Conservation (phyloP, 2,113 vertebrate genomes). For the Notiomystis cincta region DNA sequence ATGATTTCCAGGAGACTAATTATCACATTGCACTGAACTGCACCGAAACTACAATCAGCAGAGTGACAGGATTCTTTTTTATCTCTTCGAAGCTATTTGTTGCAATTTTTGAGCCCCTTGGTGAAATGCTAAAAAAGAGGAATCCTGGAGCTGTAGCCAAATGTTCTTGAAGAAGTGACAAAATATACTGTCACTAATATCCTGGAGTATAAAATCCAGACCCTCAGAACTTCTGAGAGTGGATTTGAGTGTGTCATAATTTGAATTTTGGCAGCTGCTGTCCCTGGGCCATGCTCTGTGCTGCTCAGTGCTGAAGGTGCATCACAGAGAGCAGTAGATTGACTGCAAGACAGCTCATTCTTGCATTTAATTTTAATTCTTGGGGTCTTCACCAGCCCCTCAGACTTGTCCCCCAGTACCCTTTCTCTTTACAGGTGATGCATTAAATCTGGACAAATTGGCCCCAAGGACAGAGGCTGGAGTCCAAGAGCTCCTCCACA, state of each 20-base stretch:
- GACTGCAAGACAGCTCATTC: not conserved
- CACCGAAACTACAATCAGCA: not conserved
- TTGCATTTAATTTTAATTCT: not conserved
- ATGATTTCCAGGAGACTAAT: constrained; percentile 57
- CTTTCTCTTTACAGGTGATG: not conserved
- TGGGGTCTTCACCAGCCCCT: not conserved
- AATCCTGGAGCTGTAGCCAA: not conserved
- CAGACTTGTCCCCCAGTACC: not conserved
- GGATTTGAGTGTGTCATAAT: not conserved
- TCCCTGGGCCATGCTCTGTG: not conserved
- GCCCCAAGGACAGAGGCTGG: not conserved
- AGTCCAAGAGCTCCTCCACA: not conserved
- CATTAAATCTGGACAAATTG: not conserved
- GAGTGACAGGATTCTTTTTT: constrained; percentile 10
- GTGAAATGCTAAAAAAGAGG: not conserved
- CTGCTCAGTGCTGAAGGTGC: not conserved
- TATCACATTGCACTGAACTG: constrained; percentile 17
- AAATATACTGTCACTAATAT: not conserved
- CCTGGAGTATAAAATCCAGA: not conserved
- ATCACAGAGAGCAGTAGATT: not conserved
- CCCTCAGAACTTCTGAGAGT: not conserved
- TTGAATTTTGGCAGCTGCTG: not conserved
- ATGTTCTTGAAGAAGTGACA: not conserved
- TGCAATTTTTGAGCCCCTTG: not conserved
- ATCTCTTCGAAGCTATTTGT: constrained; percentile 17